Base-by-base conservation (phyloP, 2,888 invertebrate genomes). In the Volucella bombylans region DNA sequence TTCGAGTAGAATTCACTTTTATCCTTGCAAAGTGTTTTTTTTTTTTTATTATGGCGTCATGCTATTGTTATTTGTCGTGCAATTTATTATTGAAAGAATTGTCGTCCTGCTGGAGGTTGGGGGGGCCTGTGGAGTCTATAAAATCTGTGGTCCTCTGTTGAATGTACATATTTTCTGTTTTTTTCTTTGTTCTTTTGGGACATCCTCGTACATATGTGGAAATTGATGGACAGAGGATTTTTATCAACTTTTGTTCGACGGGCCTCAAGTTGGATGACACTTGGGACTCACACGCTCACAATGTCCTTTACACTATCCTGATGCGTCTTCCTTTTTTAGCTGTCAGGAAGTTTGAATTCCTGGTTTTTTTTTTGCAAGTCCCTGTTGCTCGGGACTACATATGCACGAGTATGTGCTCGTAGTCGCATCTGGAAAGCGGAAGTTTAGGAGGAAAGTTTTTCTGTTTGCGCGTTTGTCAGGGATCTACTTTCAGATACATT, bases 1-100 rank as follows among this genome's bases (percentile, higher is more conserved):
- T 1, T 11, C 10, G 15, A 52, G 15, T 49, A 69, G 54, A 74
- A 74, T 80, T 83, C 69, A 71, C 55, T 79, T 83, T 83, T 74
- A 64, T 64, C 57, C 23, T 45, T 54, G 50, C 55, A 72, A 78
- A 73, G 73, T 74, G 69, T 69, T 81, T 61, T 18, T n/a, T 45
- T n/a, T 4, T 14, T 18, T 8, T 39, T 15, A 39, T 18, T 23
- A 6, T 18, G n/a, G 11, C 14, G 31, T 8, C 38, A 61, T 65
- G 23, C 61, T 82, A 55, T 69, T 72, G 31, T 79, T 83, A 68
- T 79, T 69, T 64, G 49, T 73, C 39, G 31, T 39, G 57, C 59
- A 49, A 74, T 69, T 41, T 64, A 73, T 79, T 79, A 74, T 80
- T 61, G 49, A 69, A 71, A 59, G 55, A 65, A 43, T 11, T 45